Base-by-base conservation (phyloP, 2,113 vertebrate species). In the Bujurquina vittata region DNA sequence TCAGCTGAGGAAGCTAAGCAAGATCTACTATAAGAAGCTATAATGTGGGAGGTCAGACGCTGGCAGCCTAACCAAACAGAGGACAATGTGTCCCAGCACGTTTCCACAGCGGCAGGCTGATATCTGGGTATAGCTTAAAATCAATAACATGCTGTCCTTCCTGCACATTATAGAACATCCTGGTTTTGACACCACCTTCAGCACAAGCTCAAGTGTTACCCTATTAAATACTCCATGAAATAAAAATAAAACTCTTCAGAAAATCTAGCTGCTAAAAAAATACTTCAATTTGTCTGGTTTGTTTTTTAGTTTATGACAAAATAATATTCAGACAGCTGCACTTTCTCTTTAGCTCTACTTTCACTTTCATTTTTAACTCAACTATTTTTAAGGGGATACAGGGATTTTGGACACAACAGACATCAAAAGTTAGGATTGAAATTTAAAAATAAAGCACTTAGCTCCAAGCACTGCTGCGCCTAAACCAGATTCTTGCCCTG, bases 1-100 rank as follows among this genome's bases (percentile, higher is more conserved):
- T 20, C 29, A 52, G 49, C 65, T 31, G 46, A 20, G 29, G 29
- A 49, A 67, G 8, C 7, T 5, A 10, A 54, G 49, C 18, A 6
- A 17, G 4, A 52, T n/a, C 1, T 22, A 10, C 9, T 57, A 26
- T 26, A 29, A 20, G 61, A 31, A 20, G 4, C 33, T 56, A 4
- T 77, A 22, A 49, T 17, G 61, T 52, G 18, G 17, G 23, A 77
- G 77, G 54, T 61, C 60, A 49, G 12, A 57, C 5, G 43, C 5
- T 35, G 33, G 15, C 79, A 87, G 76, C 85, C 91, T 93, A 89
- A 76, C 67, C 89, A 89, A 85, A 91, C 73, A 90, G 7, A 82
- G 10, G 26, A 72, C 26, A 72, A 18, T 54, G 26, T 40, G 12
- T 90, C 14, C 40, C 10, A 23, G 29, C 29, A 17, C 52, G 31